Evolutionary conservation across 2,888 invertebrate species (phyloP).

Genomic region (Mesoligia furuncula): DNA sequence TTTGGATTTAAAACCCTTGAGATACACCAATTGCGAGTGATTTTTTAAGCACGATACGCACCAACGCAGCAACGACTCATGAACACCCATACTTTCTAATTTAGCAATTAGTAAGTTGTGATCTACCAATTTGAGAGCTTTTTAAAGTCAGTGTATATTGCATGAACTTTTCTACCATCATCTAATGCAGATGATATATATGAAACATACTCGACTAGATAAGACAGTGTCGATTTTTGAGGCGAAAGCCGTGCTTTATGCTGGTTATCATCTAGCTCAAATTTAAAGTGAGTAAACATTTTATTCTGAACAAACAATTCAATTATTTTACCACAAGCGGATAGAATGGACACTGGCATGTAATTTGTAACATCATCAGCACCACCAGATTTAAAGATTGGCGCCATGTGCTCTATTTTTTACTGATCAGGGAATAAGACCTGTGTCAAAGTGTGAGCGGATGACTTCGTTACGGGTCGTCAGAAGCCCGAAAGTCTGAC

Average conservation of each 20-base stretch:
- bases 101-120: conserved; percentile 4
- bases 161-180: background rate
- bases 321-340: background rate
- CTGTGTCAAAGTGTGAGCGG: too few species aligned
- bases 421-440: too few species aligned
- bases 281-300: background rate
- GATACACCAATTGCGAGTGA: background rate
- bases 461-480: too few species aligned
- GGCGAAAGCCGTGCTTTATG: background rate
- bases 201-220: background rate
- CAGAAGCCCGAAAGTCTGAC: too few species aligned
- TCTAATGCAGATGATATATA: background rate
- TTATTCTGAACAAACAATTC: background rate
- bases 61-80: background rate
- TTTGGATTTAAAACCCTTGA: conserved; percentile 5
- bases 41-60: background rate
- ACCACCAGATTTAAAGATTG: too few species aligned
- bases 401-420: too few species aligned
- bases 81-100: background rate
- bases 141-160: conserved; percentile 2
- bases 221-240: background rate
- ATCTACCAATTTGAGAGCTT: conserved; percentile 1
- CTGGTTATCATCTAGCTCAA: background rate
- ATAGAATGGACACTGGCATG: background rate
- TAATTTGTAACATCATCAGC: background rate